Conservation (phyloP, 2,797 vertebrate species). For the Coregonus sp. region DNA sequence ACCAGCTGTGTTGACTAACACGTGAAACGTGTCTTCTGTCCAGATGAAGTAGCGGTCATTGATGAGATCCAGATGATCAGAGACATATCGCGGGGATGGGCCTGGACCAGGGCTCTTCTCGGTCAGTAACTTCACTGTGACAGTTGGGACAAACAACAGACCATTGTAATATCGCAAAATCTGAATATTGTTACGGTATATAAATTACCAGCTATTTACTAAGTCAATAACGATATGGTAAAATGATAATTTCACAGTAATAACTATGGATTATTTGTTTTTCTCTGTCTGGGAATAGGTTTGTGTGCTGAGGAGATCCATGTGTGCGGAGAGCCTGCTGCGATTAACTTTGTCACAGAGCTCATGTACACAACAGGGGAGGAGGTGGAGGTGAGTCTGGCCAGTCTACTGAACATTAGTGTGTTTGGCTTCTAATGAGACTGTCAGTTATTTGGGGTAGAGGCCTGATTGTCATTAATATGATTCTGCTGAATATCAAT, state of each 20-base stretch:
- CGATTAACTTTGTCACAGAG: constrained; percentile 89
- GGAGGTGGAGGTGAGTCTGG: constrained; percentile 88
- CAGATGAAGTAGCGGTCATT: constrained; percentile 96
- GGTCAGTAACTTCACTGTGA: constrained; percentile 70
- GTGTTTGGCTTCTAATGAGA: neutral
- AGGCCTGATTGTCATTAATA: too few relatives aligned
- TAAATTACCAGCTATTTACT: neutral
- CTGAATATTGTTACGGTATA: too few relatives aligned
- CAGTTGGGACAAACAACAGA: neutral
- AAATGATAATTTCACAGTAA: neutral
- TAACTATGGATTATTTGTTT: neutral
- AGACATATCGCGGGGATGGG: constrained; percentile 94
- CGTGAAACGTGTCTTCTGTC: constrained; percentile 18
- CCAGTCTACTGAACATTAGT: neutral
- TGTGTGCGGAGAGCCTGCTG: constrained; percentile 92
- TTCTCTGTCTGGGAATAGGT: constrained; percentile 70
- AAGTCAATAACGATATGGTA: neutral
- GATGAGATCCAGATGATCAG: constrained; percentile 99
- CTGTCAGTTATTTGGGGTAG: neutral
- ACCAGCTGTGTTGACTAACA: neutral
- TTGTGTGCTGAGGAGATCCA: constrained; percentile 96
- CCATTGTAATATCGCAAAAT: neutral
- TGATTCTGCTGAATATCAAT: too few relatives aligned
- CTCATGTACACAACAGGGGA: constrained; percentile 95
- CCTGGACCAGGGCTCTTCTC: constrained; percentile 96